These are phyloP conservation scores for Tonatia bakeri DNA, from an alignment of 2,113 vertebrate genomes.

Conservation along the genomic window DNA sequence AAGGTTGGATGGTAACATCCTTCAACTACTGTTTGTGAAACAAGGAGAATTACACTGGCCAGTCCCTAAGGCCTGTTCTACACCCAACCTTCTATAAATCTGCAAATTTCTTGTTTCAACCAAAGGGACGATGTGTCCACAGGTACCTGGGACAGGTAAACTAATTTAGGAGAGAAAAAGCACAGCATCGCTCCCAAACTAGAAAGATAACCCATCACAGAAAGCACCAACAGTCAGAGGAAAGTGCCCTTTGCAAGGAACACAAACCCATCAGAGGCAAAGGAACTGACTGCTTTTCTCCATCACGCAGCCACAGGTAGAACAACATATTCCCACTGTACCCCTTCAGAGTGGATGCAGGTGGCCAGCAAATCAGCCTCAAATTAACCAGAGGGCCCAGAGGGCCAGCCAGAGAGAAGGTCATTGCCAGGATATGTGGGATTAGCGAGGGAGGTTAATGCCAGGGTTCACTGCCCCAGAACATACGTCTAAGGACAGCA, in stretches of 20 bases:
- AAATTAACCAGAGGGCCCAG: rapidly evolving
- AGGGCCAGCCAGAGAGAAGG: neutral
- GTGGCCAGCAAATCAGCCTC: neutral
- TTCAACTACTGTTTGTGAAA: neutral
- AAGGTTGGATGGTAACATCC: neutral
- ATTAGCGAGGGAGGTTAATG: neutral
- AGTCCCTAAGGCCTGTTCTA: neutral
- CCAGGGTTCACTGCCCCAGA: neutral
- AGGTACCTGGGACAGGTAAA: neutral
- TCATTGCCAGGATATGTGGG: rapidly evolving
- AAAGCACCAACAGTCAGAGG: neutral
- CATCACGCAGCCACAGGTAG: rapidly evolving
- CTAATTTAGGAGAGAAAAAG: neutral
- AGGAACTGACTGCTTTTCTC: neutral
- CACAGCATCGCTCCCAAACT: neutral
- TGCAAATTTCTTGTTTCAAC: neutral
- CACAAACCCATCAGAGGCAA: neutral
- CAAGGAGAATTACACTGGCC: too few relatives aligned
- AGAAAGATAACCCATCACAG: neutral
- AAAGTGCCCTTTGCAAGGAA: neutral
- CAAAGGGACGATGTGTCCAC: too few relatives aligned
- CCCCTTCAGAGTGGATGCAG: neutral
- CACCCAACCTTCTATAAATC: neutral
- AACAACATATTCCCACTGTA: rapidly evolving
- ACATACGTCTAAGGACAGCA: rapidly evolving